Percentiles rank a stretch among this genome's conserved stretches.
These are phyloP conservation scores for Mimas tiliae DNA, from an alignment of 2,888 invertebrate species.

Conservation along the genomic window DNA sequence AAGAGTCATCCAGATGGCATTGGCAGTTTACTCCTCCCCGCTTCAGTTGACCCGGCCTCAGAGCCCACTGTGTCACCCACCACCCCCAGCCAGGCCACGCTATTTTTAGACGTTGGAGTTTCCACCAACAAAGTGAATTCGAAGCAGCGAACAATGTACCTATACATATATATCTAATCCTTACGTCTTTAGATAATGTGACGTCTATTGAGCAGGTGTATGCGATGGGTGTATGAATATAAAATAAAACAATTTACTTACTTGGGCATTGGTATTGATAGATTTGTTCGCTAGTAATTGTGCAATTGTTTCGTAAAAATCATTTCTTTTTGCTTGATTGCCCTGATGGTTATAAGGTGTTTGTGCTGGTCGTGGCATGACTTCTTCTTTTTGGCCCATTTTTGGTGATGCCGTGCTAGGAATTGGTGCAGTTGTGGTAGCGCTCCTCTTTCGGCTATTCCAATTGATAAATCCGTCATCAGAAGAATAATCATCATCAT, in stretches of 20 bases:
- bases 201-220: not conserved
- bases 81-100: slow-evolving; percentile 73
- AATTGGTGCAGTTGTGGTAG: slow-evolving; percentile 65
- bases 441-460: slow-evolving; percentile 80
- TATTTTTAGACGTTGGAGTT: slow-evolving; percentile 80
- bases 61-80: slow-evolving; percentile 73
- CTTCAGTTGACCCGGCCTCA: slow-evolving; percentile 78
- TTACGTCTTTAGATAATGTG: not conserved
- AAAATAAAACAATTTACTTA: slow-evolving; percentile 65
- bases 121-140: slow-evolving; percentile 54
- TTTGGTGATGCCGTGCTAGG: slow-evolving; percentile 51
- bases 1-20: slow-evolving; percentile 48
- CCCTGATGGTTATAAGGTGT: slow-evolving; percentile 63
- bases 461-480: slow-evolving; percentile 82
- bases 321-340: slow-evolving; percentile 56
- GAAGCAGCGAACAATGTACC: slow-evolving; percentile 24
- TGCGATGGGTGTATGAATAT: slow-evolving; percentile 8
- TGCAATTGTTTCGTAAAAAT: slow-evolving; percentile 81
- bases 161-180: slow-evolving; percentile 36
- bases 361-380: slow-evolving; percentile 85
- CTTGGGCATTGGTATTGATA: slow-evolving; percentile 82
- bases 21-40: slow-evolving; percentile 50
- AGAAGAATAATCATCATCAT: slow-evolving; percentile 76
- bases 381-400: slow-evolving; percentile 87
- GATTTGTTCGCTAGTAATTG: slow-evolving; percentile 76